These are phyloP conservation scores for Philotrypesis tridentata DNA, from an alignment of 1,140 invertebrate genomes.

Conservation along the genomic window DNA sequence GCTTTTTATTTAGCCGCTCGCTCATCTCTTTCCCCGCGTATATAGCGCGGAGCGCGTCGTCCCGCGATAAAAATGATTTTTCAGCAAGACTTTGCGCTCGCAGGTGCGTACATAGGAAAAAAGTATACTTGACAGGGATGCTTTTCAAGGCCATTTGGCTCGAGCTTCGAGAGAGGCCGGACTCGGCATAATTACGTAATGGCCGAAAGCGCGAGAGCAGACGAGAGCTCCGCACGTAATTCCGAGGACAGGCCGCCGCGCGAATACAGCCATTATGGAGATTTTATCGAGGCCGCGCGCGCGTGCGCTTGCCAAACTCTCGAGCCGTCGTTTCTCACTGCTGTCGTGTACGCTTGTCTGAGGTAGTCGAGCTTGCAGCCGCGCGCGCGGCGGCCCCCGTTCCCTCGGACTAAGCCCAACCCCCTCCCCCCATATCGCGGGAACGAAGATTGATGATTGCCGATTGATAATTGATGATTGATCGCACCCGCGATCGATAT, in stretches of 20 bases:
- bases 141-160: conserved; percentile 57
- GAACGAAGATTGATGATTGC: background rate
- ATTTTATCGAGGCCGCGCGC: conserved; percentile 64
- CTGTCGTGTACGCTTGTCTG: background rate
- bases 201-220: conserved; percentile 44
- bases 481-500: no score
- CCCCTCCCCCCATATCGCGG: no score
- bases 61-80: background rate
- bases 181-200: conserved; percentile 66
- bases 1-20: no score
- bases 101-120: background rate
- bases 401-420: no score
- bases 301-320: conserved; percentile 21
- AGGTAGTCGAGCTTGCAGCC: background rate
- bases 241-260: conserved; percentile 47
- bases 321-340: background rate
- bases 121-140: background rate
- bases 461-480: background rate
- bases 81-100: no score
- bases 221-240: conserved; percentile 53
- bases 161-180: conserved; percentile 49
- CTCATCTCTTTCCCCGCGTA: background rate
- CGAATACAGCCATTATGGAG: conserved; percentile 67
- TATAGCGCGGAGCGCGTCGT: no score
- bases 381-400: no score